Evolutionary conservation across 2,113 vertebrate genomes (phyloP).

Genomic region (Glaucidium brasilianum): DNA sequence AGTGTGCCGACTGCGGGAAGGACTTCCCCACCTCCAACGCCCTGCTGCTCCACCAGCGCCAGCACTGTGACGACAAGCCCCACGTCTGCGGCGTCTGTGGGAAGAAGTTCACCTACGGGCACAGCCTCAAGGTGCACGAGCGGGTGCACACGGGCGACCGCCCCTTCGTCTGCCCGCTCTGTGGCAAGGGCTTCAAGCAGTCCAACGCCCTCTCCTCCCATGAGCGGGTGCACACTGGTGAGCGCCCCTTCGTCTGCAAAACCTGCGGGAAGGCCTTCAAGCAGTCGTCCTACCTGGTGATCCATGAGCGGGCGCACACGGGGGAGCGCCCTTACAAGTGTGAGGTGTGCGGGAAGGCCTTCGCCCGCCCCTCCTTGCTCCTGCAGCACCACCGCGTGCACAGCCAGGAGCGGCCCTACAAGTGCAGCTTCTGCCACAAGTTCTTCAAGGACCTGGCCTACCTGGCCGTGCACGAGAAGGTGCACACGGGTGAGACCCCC

Average conservation of each 20-base stretch:
- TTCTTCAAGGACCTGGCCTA: slow-evolving; percentile 64
- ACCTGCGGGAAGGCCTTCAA: slow-evolving; percentile 65
- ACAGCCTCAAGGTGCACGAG: slow-evolving; percentile 56
- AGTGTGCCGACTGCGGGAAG: slow-evolving; percentile 10
- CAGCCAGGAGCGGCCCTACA: slow-evolving; percentile 24
- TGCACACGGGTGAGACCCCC: slow-evolving; percentile 37
- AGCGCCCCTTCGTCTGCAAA: slow-evolving; percentile 35
- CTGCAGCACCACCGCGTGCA: slow-evolving; percentile 48
- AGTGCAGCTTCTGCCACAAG: slow-evolving; percentile 52
- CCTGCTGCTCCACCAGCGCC: slow-evolving; percentile 53
- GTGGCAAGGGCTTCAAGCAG: slow-evolving; percentile 62
- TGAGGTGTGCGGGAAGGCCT: slow-evolving; percentile 12
- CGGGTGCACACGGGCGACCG: slow-evolving; percentile 39
- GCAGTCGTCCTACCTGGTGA: slow-evolving; percentile 52
- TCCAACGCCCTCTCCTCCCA: slow-evolving; percentile 56
- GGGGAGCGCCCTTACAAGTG: slow-evolving; percentile 16
- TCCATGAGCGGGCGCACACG: slow-evolving; percentile 21
- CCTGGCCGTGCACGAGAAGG: slow-evolving; percentile 56
- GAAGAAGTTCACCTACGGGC: slow-evolving; percentile 48
- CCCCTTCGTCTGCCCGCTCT: slow-evolving; percentile 20
- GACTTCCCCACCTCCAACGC: slow-evolving; percentile 17
- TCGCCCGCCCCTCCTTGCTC: slow-evolving; percentile 42
- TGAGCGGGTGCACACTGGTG: slow-evolving; percentile 13
- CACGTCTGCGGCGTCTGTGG: slow-evolving; percentile 44
- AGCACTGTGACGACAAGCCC: slow-evolving; percentile 1